Evolutionary conservation across 2,113 vertebrate species (phyloP).

Genomic region (Trochalopteron elliotii): DNA sequence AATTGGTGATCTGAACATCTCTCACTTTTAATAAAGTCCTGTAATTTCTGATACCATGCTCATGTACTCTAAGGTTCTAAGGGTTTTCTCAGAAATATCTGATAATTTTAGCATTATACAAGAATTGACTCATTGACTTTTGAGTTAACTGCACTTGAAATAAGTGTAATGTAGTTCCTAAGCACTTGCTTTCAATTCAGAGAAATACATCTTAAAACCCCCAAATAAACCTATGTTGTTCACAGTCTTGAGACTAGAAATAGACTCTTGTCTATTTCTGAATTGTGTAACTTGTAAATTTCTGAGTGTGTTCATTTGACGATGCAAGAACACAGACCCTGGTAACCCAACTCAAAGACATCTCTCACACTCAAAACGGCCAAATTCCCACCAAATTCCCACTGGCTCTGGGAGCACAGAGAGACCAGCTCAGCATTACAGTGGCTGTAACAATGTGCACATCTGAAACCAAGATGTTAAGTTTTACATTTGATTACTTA

Average conservation of each 20-base stretch:
- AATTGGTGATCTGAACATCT: neutral
- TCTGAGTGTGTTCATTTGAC: neutral
- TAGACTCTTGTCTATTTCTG: neutral
- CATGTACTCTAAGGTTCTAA: neutral
- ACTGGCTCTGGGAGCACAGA: neutral
- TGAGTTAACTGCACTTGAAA: neutral
- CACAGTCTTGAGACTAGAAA: too few species aligned
- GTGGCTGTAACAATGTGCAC: neutral
- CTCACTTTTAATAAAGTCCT: neutral
- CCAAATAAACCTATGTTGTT: rapidly evolving
- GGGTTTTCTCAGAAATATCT: neutral
- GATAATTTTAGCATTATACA: neutral
- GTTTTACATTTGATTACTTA: neutral
- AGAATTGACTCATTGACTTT: neutral
- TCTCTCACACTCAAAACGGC: neutral
- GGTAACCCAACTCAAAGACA: neutral
- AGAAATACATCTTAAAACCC: neutral
- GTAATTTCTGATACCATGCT: neutral
- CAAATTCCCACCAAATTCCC: neutral
- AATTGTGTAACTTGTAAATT: neutral
- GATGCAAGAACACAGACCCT: neutral
- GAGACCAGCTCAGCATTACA: neutral
- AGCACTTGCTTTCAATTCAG: neutral
- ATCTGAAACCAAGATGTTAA: neutral
- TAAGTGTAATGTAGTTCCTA: rapidly evolving